Evolutionary conservation across 2,797 vertebrate species (phyloP), one percentile per base, ranked within the genome.

Genomic region (Coilia nasus): DNA sequence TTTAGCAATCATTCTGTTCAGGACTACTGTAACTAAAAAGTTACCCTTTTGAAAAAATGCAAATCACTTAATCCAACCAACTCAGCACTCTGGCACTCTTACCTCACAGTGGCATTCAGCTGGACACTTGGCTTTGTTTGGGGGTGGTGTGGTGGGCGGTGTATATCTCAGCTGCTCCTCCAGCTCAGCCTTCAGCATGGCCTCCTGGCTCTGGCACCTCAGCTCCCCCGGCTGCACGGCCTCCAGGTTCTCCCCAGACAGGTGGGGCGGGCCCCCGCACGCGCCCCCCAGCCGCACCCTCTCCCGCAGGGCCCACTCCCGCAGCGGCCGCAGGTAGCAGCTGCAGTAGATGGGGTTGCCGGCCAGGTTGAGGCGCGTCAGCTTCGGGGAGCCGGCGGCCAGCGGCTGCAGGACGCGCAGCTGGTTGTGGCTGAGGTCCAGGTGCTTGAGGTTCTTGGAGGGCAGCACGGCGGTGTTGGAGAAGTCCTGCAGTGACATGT

Each of bases 331-430:
- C 88, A 97, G 92, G 88, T 93, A 95, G 90, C 98, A 99, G 92
- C 96, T 97, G 89, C 98, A 99, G 91, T 95, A 94, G 88, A 99
- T 91, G 2, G 96, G 96, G 92, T 99, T 99, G 14, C 97, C 96
- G 0, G 93, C 93, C 89, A 99, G 90, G 89, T 94, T 95, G 87
- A 99, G 90, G 31, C 92, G 94, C 0, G 91, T 93, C 89, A 98
- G 91, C 9, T 93, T 95, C 0, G 93, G 90, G 0, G 92, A 88
- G n/a, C 96, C 96, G 0, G 93, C 91, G 6, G 90, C 83, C 88
- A 98, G 93, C 0, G 97, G 96, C 0, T 96, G 97, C 84, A 97
- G 86, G 25, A 95, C 88, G 0, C 84, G 95, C 21, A 99, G 94
- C 94, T 99, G 97, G 92, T 99, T 99, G 85, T 96, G 90, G 0